Base-by-base conservation (phyloP, 2,888 invertebrate genomes). In the Tubulanus polymorphus region DNA sequence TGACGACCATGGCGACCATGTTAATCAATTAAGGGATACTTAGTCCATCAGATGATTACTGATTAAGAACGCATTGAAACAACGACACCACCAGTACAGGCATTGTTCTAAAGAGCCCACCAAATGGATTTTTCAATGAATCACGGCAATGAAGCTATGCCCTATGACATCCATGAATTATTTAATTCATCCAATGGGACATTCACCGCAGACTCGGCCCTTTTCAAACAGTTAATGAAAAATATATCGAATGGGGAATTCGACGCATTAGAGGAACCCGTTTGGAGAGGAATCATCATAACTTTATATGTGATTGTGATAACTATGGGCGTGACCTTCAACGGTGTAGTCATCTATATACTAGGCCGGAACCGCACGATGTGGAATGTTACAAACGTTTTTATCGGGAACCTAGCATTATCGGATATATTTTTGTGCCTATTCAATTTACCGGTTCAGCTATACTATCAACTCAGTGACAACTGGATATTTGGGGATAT, bases 381-480 rank as follows among this genome's bases (percentile, higher is more conserved):
- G 45, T 71, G 72, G 51, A 72, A 69, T 1, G 72, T 74, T 10
- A 76, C 76, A 45, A 75, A 74, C 61, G 67, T 77, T 28, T 75
- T 76, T 57, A 74, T 77, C 27, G 67, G 68, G 29, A 72, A 68
- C 41, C 64, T 78, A 32, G 74, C 75, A 2, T 53, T 72, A 45
- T 74, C 75, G 0, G 76, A 78, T 58, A 71, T 78, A 28, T 60
- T 69, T 2, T 62, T 76, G 54, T 75, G 76, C 59, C 65, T 68
- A 15, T 76, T 75, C 60, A 73, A 74, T 54, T 62, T 75, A 5
- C 77, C 77, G 47, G 63, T 78, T 29, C 76, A 76, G 57, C 68
- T 78, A 23, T 71, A 76, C 61, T 76, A 76, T 61, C 73, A 74
- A 56, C 61, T 78, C 26, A 75, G 69, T 2, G 67, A 73, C 60